Percentiles rank a stretch among this genome's conserved stretches.
These are phyloP conservation scores for Thalassaphorura encarpata DNA, from an alignment of 1,140 invertebrate genomes.

Conservation along the genomic window DNA sequence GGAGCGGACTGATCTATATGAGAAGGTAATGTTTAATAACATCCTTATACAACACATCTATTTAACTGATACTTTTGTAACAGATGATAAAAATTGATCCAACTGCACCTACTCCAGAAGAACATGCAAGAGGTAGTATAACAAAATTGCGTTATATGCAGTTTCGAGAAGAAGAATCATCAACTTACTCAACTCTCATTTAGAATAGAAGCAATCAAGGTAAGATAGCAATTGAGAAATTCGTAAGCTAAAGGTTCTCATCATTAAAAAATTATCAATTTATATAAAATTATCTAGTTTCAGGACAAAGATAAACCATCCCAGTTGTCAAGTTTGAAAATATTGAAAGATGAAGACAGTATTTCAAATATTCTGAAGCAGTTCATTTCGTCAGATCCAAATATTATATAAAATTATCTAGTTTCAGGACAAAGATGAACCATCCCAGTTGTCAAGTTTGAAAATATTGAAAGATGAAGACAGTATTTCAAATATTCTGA, in stretches of 20 bases:
- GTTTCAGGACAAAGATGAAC: too few species aligned
- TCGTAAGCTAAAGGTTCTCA: slow-evolving; percentile 4
- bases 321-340: slow-evolving; percentile 21
- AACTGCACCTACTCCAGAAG: slow-evolving; percentile 68
- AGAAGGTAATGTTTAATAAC: slow-evolving; percentile 47
- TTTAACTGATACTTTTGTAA: slow-evolving; percentile 37
- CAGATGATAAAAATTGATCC: slow-evolving; percentile 88
- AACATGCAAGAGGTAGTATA: slow-evolving; percentile 64
- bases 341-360: neutral
- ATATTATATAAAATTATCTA: too few species aligned
- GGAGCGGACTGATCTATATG: slow-evolving; percentile 61
- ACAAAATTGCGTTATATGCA: slow-evolving; percentile 93
- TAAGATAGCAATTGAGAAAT: too few species aligned
- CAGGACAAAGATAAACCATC: neutral
- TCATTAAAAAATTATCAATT: neutral
- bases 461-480: slow-evolving; percentile 3
- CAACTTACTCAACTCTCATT: slow-evolving; percentile 86
- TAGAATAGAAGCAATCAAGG: slow-evolving; percentile 90
- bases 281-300: too few species aligned
- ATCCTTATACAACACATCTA: neutral
- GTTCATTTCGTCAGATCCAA: neutral
- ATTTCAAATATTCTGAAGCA: neutral
- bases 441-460: slow-evolving; percentile 18
- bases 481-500: neutral
- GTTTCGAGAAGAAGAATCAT: slow-evolving; percentile 86